Conservation (phyloP, 2,797 vertebrate genomes). For the Chloroceryle inda region DNA sequence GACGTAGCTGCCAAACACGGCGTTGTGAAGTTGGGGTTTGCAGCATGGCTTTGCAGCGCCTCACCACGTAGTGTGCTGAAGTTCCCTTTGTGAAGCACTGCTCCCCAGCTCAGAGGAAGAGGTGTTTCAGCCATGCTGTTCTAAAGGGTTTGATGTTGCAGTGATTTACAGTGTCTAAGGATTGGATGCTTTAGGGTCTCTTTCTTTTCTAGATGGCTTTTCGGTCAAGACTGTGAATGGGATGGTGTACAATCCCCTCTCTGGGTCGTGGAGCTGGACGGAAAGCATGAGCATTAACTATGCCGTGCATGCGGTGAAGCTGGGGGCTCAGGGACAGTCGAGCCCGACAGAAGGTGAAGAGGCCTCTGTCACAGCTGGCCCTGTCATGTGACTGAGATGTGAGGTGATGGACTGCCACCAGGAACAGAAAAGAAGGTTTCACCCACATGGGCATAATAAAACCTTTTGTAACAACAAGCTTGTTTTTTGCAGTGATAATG, state of each 20-base stretch:
- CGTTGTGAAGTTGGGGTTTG: not conserved
- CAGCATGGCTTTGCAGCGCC: not conserved
- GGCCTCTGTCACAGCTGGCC: not conserved
- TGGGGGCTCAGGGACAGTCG: not conserved
- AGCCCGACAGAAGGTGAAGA: not conserved
- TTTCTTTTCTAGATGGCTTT: conserved; percentile 86
- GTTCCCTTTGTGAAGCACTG: not conserved
- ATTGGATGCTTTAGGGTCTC: not conserved
- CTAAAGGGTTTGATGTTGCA: not conserved
- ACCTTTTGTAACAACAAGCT: not conserved
- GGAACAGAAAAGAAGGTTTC: not conserved
- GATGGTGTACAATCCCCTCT: conserved; percentile 92
- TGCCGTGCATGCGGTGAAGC: conserved; percentile 90
- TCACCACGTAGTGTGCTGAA: rapidly evolving
- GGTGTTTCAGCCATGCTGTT: not conserved
- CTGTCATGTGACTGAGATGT: not conserved
- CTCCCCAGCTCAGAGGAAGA: not conserved
- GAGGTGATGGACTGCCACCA: not conserved
- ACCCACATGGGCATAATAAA: conserved; percentile 23
- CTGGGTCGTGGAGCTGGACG: conserved; percentile 89
- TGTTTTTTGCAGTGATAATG: conserved; percentile 2
- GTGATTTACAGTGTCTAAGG: not conserved
- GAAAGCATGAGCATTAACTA: conserved; percentile 91
- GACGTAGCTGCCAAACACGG: rapidly evolving
- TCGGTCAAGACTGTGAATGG: conserved; percentile 88